These are phyloP conservation scores for Orius laevigatus DNA, from an alignment of 1,140 invertebrate genomes.

Conservation along the genomic window DNA sequence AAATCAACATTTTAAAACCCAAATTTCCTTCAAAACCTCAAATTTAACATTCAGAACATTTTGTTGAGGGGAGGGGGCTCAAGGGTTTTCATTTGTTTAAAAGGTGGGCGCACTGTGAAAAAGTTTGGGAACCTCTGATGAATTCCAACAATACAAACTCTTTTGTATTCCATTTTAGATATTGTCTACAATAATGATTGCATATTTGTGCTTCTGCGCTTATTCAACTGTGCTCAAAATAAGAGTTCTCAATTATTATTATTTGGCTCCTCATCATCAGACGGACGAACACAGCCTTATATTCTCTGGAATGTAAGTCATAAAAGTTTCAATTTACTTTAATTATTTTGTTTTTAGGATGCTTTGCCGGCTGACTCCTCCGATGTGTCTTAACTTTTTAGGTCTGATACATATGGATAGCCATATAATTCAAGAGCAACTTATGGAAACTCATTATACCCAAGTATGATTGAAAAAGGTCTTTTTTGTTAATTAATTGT, in stretches of 20 bases:
- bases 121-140: too few relatives aligned
- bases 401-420: constrained; percentile 97
- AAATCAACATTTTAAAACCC: too few relatives aligned
- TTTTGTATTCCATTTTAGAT: constrained; percentile 36
- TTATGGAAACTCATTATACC: constrained; percentile 76
- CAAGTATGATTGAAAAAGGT: constrained; percentile 41
- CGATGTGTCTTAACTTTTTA: constrained; percentile 96
- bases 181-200: constrained; percentile 75
- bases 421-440: constrained; percentile 70
- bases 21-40: too few relatives aligned
- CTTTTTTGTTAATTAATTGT: too few relatives aligned
- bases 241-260: constrained; percentile 89
- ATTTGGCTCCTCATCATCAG: constrained; percentile 90
- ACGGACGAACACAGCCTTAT: constrained; percentile 98
- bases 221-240: constrained; percentile 97
- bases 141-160: constrained; percentile 5
- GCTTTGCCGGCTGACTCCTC: constrained; percentile 90
- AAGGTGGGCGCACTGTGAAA: too few relatives aligned
- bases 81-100: too few relatives aligned
- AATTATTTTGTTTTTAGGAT: constrained; percentile 30
- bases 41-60: too few relatives aligned
- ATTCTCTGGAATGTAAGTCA: constrained; percentile 74
- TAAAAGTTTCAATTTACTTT: too few relatives aligned
- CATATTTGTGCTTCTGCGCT: constrained; percentile 91
- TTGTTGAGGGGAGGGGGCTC: too few relatives aligned